Evolutionary conservation across 1,140 invertebrate species (phyloP), one percentile per base, ranked within the genome.

Genomic region (Drosophila azteca): DNA sequence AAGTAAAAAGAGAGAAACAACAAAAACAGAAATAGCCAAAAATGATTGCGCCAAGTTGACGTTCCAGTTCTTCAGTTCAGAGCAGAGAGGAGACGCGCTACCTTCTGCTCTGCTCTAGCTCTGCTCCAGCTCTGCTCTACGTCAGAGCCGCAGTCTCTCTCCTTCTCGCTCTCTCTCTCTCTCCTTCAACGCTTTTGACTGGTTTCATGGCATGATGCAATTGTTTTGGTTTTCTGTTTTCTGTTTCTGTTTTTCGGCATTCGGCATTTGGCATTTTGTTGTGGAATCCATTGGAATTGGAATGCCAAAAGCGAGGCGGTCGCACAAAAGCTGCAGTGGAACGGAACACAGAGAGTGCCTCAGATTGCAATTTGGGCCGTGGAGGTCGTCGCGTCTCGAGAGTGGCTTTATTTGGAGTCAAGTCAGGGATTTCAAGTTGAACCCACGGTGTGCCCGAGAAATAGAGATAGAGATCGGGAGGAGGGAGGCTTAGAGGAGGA

Each of bases 231-330:
- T 54, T 53, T 20, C 17, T 54, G 17, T 35, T 46, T 46, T n/a
- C 8, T 60, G 29, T 44, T 48, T 13, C 13, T 65, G 43, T n/a
- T 52, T 53, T 68, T 24, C n/a, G 77, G 53, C 62, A 39, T 74
- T 69, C 78, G 72, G 78, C 67, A 67, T 65, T 77, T 81, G 79
- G 79, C 79, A 81, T 82, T 83, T 83, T 83, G 66, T 79, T 74
- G 74, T 61, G 79, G 79, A 77, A 81, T 82, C 70, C 73, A 77
- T 55, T 58, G 79, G 79, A 82, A 82, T 82, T 58, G 79, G 79
- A 82, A 82, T 82, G 79, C 74, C 74, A 78, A 71, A 58, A 39
- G 54, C 41, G 31, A 60, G 39, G 22, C 22, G 22, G 22, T 20
- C 5, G 44, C 45, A 22, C 45, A 11, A 22, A 61, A 48, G 31